phyloP scores from a whole-genome alignment of 2,797 vertebrate genomes.

The Parambassis ranga region DNA sequence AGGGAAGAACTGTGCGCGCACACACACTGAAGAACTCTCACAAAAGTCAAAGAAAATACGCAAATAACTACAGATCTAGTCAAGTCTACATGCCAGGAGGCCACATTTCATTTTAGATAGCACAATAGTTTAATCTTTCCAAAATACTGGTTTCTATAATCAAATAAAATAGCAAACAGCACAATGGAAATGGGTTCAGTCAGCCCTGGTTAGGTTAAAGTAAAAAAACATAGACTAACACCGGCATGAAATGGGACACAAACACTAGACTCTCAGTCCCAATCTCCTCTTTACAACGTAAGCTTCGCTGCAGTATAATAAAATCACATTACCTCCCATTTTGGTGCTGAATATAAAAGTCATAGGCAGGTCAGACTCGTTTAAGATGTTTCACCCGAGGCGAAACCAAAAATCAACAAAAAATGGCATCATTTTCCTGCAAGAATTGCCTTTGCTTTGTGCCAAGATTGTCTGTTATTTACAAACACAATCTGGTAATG shows the following conservation, averaged over 20 bases:
- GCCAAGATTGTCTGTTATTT: no score
- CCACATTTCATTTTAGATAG: not conserved
- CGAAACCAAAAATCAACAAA: no score
- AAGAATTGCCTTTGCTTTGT: no score
- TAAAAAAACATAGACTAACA: not conserved
- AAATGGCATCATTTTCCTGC: no score
- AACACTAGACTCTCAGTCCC: not conserved
- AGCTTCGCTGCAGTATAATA: not conserved
- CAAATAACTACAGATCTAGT: no score
- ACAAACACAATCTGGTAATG: no score
- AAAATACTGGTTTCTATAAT: not conserved
- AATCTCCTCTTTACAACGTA: not conserved
- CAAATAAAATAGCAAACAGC: not conserved
- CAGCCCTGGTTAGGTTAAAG: not conserved
- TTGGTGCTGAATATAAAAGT: not conserved
- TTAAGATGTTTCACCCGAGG: not conserved
- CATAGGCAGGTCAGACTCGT: not conserved
- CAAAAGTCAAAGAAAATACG: constrained; percentile 13
- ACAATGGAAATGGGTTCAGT: not conserved
- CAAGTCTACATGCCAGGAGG: no score
- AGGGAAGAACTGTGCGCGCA: not conserved
- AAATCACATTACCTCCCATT: not conserved
- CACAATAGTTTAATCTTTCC: no score
- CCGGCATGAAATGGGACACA: not conserved
- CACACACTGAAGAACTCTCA: constrained; percentile 1